Evolutionary conservation across 2,888 invertebrate genomes (phyloP), one percentile per base, ranked within the genome.

Genomic region (Thereva unica): DNA sequence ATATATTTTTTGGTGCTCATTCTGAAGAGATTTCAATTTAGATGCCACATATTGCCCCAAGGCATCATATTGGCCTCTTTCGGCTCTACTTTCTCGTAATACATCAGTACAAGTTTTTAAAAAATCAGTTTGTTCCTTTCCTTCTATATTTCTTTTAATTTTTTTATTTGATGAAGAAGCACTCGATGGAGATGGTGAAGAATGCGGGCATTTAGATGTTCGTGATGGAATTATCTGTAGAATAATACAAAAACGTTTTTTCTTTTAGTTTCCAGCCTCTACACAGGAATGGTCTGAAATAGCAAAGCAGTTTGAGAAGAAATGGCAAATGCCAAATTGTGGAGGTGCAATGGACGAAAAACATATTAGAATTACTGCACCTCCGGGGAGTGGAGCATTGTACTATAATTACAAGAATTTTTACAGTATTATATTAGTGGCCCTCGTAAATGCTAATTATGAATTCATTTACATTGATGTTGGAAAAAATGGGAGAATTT

Each of bases 11-110:
- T 44, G 44, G 7, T 44, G 7, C 9, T 44, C 44, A 8, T 57
- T 0, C 6, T 41, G 35, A 10, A 50, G 12, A 38, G n/a, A 5
- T 49, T 8, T 52, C 3, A 52, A 2, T 52, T 52, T 37, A 7
- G 35, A 35, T 35, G 52, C 52, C 35, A 52, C 37, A 52, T 57
- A 61, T 61, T 61, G 37, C 49, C 61, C 61, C 37, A 61, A 61
- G 5, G 12, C 38, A 49, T 61, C 49, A 57, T 9, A 45, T 45
- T 23, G 10, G 12, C n/a, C 57, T 34, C n/a, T 63, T 49, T 49
- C 23, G 10, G 12, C 40, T 42, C 12, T 55, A 12, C 40, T 40
- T 7, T 41, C 40, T 1, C 8, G 40, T 12, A 55, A 10, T 12
- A 12, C 42, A 23, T 55, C 6, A 10, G 7, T 44, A 10, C 44